Evolutionary conservation across 2,888 invertebrate species (phyloP), one percentile per base, ranked within the genome.

Genomic region (Epirrita christyi): DNA sequence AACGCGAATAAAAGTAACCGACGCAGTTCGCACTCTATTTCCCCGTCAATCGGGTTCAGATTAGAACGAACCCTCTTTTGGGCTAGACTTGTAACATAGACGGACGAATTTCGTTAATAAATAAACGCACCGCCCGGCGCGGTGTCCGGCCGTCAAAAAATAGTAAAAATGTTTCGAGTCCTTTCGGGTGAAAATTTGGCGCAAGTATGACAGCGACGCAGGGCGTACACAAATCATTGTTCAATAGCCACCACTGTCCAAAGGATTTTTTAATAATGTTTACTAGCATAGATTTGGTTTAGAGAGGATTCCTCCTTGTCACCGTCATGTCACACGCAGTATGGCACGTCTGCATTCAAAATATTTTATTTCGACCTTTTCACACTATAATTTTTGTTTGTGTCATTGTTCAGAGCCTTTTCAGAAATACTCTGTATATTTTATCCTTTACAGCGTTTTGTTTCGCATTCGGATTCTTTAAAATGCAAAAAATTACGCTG

Each of bases 91-190:
- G 83, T 83, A 80, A 82, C 85, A 85, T 81, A 76, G 85, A 81
- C 80, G 81, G 82, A 80, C 86, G 89, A 90, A 87, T 88, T 89
- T 88, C 88, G 89, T 90, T 91, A 91, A 92, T 92, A 92, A 91
- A 91, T 91, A 90, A 92, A 90, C 88, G 89, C 83, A 83, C 81
- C 81, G 82, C 80, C 84, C 78, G 75, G 74, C 82, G 85, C 80
- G 36, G 11, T n/a, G 14, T 38, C 14, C 38, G 38, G 38, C 77
- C 83, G 82, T 79, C 67, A 73, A 75, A 86, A 88, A 88, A 87
- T 80, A 82, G 82, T 78, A 82, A 88, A 87, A 87, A 85, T 78
- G 66, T 63, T 21, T 3, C 2, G n/a, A n/a, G n/a, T n/a, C n/a
- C n/a, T n/a, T 70, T 50, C 70, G 67, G 77, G 78, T 75, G 82